A percentile compares a stretch with the other conserved stretches of the same genome.
Evolutionary conservation across 2,113 vertebrate genomes (phyloP).

Genomic region (Festucalex cinctus): DNA sequence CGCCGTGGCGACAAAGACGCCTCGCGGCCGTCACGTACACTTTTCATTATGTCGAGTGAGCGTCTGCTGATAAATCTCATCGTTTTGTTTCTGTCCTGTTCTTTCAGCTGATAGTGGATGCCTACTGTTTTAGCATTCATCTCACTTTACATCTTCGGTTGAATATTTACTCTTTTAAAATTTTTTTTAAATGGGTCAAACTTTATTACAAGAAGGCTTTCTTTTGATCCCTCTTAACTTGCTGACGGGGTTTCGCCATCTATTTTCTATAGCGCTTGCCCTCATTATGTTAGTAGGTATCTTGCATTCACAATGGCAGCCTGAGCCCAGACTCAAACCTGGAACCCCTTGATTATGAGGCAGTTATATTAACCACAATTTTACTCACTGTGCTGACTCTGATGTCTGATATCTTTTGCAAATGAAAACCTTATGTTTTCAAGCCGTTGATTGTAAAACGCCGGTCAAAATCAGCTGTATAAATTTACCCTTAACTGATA

Average conservation of each 20-base stretch:
- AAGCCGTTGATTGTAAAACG: background rate
- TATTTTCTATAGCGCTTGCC: too few relatives aligned
- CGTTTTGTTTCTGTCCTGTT: background rate
- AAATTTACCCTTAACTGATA: too few relatives aligned
- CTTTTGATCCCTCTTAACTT: background rate
- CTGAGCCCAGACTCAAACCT: too few relatives aligned
- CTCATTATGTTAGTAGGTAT: too few relatives aligned
- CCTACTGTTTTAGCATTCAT: background rate
- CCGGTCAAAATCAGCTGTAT: too few relatives aligned
- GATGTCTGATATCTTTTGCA: background rate
- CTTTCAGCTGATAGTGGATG: background rate
- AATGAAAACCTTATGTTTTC: background rate
- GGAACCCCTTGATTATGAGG: too few relatives aligned
- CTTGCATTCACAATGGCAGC: too few relatives aligned
- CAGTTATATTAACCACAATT: too few relatives aligned
- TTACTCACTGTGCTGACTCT: too few relatives aligned
- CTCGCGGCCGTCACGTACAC: conserved; percentile 30
- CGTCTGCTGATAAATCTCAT: background rate
- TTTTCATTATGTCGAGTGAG: conserved; percentile 4
- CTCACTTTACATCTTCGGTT: background rate
- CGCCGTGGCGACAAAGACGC: conserved; percentile 40
- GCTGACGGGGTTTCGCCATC: too few relatives aligned
- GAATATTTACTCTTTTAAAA: background rate
- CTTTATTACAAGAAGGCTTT: background rate
- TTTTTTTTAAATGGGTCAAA: too few relatives aligned